Base-by-base conservation (phyloP, 2,797 vertebrate species). In the Gallinago nigripennis region DNA sequence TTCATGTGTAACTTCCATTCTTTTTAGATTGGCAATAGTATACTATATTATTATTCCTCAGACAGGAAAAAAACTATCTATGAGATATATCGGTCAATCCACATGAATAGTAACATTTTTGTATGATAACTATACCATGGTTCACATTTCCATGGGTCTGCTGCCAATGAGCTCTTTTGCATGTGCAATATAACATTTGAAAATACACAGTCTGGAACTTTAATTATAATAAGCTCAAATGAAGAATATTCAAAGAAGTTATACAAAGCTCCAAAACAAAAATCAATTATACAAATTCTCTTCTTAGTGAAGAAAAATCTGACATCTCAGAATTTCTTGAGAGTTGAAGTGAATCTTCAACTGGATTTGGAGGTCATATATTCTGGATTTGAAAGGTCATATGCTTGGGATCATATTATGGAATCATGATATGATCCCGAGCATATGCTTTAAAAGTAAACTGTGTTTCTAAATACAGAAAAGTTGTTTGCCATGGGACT, bases 41-140 rank as follows among this genome's bases (percentile, higher is more conserved):
- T 14, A 25, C 15, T 58, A 7, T 65, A 65, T 35, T 79, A 30
- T 68, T 77, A 64, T 78, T 91, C 65, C 45, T 75, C 18, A 23
- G 54, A 48, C 39, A 69, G 4, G 4, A 81, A 56, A 35, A 88
- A 80, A 73, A 4, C 8, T 18, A 16, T 79, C 46, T 58, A 50
- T 83, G 76, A 64, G 28, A 82, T 71, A 77, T 77, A 53, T 83
- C 81, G 68, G 82, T 83, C 65, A 88, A 81, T 78, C 7, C 85
- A 86, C 37, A 53, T 78, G 65, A 91, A 75, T 68, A 16, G 13
- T 41, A 73, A 80, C 1, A 43, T 56, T 82, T 95, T 89, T 73
- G 25, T 23, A 61, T 77, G 33, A 37, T 66, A 73, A 50, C 25
- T 48, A 64, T 69, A 53, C 8, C 8, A 31, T n/a, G 20, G 4